Conservation (phyloP, 2,797 vertebrate genomes). For the Fringilla coelebs region DNA sequence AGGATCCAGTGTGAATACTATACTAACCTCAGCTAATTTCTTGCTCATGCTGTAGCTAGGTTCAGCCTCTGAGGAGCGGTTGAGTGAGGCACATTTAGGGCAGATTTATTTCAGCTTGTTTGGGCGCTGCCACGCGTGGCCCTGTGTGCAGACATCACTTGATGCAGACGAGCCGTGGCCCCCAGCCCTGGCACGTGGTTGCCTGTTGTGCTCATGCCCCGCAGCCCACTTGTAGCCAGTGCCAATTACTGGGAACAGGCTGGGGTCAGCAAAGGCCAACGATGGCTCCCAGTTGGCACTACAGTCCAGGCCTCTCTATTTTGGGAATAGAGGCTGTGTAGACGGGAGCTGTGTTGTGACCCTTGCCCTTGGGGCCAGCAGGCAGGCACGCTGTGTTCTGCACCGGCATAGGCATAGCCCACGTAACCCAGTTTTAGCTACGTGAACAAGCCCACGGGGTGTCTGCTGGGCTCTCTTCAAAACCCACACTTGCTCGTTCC, state of each 20-base stretch:
- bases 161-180: neutral
- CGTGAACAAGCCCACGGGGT: neutral
- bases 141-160: no score
- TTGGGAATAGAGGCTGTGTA: neutral
- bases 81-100: neutral
- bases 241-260: neutral
- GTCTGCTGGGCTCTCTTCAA: neutral
- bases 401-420: neutral
- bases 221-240: neutral
- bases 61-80: neutral
- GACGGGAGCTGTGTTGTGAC: neutral
- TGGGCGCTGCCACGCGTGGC: neutral
- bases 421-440: neutral
- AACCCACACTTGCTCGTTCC: neutral
- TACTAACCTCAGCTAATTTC: neutral
- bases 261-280: neutral
- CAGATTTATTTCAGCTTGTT: neutral
- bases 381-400: neutral
- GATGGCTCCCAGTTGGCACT: neutral
- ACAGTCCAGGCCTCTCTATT: neutral
- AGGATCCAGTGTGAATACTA: neutral
- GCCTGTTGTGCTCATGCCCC: rapidly evolving
- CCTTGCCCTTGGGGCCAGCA: neutral
- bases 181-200: rapidly evolving
- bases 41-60: neutral